phyloP scores from a whole-genome alignment of 1,140 invertebrate genomes.

The Zaprionus lachaisei region DNA sequence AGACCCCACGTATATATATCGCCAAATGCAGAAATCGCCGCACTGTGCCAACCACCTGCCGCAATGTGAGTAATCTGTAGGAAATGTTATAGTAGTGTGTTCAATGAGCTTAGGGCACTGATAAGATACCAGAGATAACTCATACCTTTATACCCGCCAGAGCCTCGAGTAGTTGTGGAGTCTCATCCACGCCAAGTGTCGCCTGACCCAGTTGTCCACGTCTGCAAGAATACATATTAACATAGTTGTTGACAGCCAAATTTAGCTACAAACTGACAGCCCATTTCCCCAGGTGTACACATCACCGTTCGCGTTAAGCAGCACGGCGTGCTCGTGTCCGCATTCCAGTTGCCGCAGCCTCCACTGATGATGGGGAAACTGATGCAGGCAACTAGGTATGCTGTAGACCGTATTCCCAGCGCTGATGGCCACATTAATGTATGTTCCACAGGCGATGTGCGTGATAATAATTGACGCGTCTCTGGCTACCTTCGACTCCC shows the following conservation, averaged over 20 bases:
- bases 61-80: conserved; percentile 87
- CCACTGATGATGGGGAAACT: conserved; percentile 84
- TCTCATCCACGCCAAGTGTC: conserved; percentile 87
- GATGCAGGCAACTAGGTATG: conserved; percentile 86
- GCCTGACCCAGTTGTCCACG: conserved; percentile 94
- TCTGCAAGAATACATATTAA: conserved; percentile 84
- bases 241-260: neutral
- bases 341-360: conserved; percentile 88
- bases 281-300: conserved; percentile 93
- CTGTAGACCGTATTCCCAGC: conserved; percentile 86
- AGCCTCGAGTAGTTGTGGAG: conserved; percentile 88
- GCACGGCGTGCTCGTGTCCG: conserved; percentile 92
- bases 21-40: conserved; percentile 90
- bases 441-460: conserved; percentile 84
- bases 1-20: conserved; percentile 97
- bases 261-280: conserved; percentile 86
- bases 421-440: conserved; percentile 85
- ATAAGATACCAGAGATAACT: conserved; percentile 35
- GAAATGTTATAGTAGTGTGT: conserved; percentile 14
- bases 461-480: conserved; percentile 51
- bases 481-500: conserved; percentile 33
- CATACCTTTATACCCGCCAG: conserved; percentile 89
- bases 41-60: conserved; percentile 94
- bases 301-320: conserved; percentile 89
- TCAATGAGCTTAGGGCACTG: conserved; percentile 1